Evolutionary conservation across 2,888 invertebrate species (phyloP).

Genomic region (Patella depressa): DNA sequence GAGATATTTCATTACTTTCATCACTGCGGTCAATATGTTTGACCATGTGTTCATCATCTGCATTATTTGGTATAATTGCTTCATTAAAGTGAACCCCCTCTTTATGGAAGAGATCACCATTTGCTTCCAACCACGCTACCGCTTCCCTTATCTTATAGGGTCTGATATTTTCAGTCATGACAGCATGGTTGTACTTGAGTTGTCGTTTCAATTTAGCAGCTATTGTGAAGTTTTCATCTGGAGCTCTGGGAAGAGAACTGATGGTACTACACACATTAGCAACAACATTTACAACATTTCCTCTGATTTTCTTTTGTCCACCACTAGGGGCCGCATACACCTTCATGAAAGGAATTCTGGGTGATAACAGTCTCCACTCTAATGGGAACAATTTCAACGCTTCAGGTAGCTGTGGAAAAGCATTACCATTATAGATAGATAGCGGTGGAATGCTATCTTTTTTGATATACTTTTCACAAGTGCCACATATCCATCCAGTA

Average conservation of each 20-base stretch:
- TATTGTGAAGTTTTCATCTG: conserved; percentile 12
- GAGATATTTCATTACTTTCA: not conserved
- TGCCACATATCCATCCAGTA: no score
- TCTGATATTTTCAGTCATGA: conserved; percentile 4
- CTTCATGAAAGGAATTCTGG: not conserved
- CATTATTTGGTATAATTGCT: not conserved
- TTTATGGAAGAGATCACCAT: not conserved
- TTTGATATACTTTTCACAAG: no score
- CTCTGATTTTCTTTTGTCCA: not conserved
- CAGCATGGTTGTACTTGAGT: not conserved
- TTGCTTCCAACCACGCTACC: not conserved
- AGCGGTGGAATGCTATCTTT: no score
- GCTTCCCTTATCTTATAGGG: conserved; percentile 10
- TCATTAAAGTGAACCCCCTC: no score
- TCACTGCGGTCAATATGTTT: not conserved
- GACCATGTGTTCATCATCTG: not conserved
- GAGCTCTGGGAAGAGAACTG: not conserved
- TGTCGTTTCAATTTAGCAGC: conserved; percentile 15
- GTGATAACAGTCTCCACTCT: not conserved
- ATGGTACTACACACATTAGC: not conserved
- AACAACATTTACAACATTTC: not conserved
- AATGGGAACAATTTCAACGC: not conserved
- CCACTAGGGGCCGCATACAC: not conserved
- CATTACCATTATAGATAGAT: no score
- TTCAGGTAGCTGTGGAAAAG: no score